Conservation (phyloP, 2,888 invertebrate species). For the Sturmia bella region DNA sequence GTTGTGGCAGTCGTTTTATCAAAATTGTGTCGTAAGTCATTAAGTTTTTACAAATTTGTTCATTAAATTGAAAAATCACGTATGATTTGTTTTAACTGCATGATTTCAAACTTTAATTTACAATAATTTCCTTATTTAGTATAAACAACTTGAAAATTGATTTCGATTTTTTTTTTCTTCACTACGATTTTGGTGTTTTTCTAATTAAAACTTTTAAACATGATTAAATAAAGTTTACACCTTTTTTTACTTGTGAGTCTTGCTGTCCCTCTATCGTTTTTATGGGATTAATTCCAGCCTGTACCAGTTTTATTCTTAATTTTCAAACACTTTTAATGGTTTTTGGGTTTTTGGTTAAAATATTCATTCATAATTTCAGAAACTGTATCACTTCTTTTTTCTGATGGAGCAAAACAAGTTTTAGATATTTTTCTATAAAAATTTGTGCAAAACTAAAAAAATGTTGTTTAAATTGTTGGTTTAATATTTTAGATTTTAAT, state of each 20-base stretch:
- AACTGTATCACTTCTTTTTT: slow-evolving; percentile 39
- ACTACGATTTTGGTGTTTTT: slow-evolving; percentile 20
- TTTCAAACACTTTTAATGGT: slow-evolving; percentile 14
- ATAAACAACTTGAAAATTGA: slow-evolving; percentile 41
- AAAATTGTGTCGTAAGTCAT: slow-evolving; percentile 37
- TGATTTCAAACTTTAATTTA: slow-evolving; percentile 37
- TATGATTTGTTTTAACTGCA: slow-evolving; percentile 39
- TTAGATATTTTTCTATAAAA: slow-evolving; percentile 12
- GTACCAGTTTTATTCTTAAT: slow-evolving; percentile 32
- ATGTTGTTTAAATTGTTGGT: slow-evolving; percentile 11
- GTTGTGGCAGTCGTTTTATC: slow-evolving; percentile 2
- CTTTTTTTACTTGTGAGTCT: slow-evolving; percentile 16
- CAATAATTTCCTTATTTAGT: slow-evolving; percentile 64
- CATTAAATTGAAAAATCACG: slow-evolving; percentile 63
- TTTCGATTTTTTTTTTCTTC: background rate
- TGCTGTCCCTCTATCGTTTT: background rate
- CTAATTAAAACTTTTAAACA: slow-evolving; percentile 35
- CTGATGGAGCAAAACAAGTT: slow-evolving; percentile 40
- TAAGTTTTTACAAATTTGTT: slow-evolving; percentile 59
- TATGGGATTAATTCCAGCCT: slow-evolving; percentile 1
- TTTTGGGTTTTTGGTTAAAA: slow-evolving; percentile 18
- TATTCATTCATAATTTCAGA: slow-evolving; percentile 64
- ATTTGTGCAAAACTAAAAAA: slow-evolving; percentile 14
- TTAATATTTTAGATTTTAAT: slow-evolving; percentile 7
- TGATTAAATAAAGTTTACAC: slow-evolving; percentile 58